phyloP scores from a whole-genome alignment of 2,888 invertebrate species.

The Plagiodera versicolora region DNA sequence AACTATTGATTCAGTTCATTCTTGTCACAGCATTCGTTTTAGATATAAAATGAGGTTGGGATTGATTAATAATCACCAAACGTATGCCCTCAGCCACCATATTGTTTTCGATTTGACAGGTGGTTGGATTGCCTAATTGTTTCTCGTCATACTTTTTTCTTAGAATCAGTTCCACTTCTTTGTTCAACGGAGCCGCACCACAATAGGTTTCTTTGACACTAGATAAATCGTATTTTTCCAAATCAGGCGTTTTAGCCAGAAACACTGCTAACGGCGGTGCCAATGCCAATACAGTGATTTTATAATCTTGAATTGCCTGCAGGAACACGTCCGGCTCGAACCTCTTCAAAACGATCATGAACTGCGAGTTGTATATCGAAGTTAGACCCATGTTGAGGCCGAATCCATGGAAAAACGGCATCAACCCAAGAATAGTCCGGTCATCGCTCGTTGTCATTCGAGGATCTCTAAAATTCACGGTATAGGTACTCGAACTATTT shows the following conservation, averaged over 20 bases:
- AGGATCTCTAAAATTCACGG: conserved; percentile 26
- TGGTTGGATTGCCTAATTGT: no score
- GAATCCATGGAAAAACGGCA: conserved; percentile 42
- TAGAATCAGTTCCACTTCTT: conserved; percentile 64
- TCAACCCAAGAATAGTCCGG: conserved; percentile 25
- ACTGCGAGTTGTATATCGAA: conserved; percentile 26
- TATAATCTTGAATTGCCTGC: conserved; percentile 67
- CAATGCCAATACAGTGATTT: conserved; percentile 66
- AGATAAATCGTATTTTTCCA: conserved; percentile 72
- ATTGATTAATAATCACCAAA: no score
- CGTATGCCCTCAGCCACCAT: no score
- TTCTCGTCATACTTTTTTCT: conserved; percentile 43
- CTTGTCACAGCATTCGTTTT: no score
- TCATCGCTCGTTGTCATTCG: background rate
- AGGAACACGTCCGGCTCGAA: conserved; percentile 62
- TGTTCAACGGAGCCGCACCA: conserved; percentile 80
- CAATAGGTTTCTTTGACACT: conserved; percentile 68
- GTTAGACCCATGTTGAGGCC: conserved; percentile 36
- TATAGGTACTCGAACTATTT: background rate
- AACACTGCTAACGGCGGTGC: conserved; percentile 84
- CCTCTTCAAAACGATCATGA: conserved; percentile 34
- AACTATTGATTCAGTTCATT: no score
- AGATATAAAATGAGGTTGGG: no score
- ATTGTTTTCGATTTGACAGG: no score
- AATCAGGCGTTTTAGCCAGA: conserved; percentile 76